These are phyloP conservation scores for Sternotherus odoratus DNA, from an alignment of 2,797 vertebrate genomes.

Conservation along the genomic window DNA sequence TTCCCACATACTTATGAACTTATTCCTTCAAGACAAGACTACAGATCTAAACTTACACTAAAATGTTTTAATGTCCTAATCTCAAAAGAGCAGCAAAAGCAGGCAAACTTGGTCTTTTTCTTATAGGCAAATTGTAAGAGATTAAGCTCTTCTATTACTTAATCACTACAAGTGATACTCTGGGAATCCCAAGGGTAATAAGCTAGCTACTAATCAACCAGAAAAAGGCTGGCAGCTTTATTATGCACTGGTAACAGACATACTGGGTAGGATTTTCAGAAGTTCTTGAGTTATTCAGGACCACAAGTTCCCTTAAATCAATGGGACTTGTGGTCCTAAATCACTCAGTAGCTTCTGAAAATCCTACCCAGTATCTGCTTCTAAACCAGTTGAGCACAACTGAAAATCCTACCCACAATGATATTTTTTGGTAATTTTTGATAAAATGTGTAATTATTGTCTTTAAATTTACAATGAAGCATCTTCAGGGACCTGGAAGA, in stretches of 20 bases:
- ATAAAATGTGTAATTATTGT: rapidly evolving
- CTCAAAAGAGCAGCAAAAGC: conserved; percentile 51
- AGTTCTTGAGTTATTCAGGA: not conserved
- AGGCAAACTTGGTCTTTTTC: conserved; percentile 21
- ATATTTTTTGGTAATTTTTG: not conserved
- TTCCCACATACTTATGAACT: conserved; percentile 14
- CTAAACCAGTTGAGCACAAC: not conserved
- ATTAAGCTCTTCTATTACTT: conserved; percentile 52
- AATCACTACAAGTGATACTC: conserved; percentile 35
- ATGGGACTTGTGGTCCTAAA: not conserved
- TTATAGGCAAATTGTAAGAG: conserved; percentile 46
- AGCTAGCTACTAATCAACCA: conserved; percentile 42
- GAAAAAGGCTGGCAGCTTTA: not conserved
- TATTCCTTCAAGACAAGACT: conserved; percentile 32
- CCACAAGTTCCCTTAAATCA: not conserved
- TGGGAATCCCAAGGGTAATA: conserved; percentile 15
- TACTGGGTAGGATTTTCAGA: not conserved
- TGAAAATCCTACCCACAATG: not conserved
- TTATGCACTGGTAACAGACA: not conserved
- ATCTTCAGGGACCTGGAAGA: rapidly evolving
- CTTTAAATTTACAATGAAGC: not conserved
- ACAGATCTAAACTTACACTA: not conserved
- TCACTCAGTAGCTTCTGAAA: not conserved
- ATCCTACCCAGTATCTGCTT: not conserved
- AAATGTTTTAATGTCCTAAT: conserved; percentile 24